Evolutionary conservation across 2,113 vertebrate genomes (phyloP).

Genomic region (Delphinus delphis): DNA sequence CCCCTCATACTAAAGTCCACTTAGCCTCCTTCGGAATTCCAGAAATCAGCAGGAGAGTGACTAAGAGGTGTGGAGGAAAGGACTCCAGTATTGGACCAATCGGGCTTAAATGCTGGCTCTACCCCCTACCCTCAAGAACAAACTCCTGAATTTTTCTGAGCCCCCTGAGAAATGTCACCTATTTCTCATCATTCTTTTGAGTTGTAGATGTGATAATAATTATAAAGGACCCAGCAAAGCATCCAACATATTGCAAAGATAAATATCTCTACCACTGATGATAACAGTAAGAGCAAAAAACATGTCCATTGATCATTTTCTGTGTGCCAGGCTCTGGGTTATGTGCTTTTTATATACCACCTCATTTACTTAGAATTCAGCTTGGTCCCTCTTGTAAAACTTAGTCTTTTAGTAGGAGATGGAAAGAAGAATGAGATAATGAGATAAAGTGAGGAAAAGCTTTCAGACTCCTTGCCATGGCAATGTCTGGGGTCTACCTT

Average conservation of each 20-base stretch:
- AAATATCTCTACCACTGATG: not conserved
- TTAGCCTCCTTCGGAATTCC: not conserved
- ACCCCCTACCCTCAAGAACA: not conserved
- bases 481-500: not conserved
- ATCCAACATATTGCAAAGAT: not conserved
- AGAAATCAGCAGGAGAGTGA: not conserved
- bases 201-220: not conserved
- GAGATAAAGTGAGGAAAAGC: not conserved
- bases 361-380: not conserved
- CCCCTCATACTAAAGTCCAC: not conserved
- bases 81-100: not conserved
- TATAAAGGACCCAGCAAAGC: not conserved
- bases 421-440: not conserved
- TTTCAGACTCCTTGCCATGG: not conserved
- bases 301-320: not conserved
- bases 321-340: not conserved
- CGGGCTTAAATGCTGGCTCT: not conserved
- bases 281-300: not conserved
- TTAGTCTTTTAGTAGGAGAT: not conserved
- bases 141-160: not conserved
- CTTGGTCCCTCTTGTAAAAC: not conserved
- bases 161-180: not conserved
- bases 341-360: not conserved
- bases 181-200: not conserved
- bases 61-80: no score